phyloP scores from a whole-genome alignment of 1,140 invertebrate species.

The Uloborus diversus region DNA sequence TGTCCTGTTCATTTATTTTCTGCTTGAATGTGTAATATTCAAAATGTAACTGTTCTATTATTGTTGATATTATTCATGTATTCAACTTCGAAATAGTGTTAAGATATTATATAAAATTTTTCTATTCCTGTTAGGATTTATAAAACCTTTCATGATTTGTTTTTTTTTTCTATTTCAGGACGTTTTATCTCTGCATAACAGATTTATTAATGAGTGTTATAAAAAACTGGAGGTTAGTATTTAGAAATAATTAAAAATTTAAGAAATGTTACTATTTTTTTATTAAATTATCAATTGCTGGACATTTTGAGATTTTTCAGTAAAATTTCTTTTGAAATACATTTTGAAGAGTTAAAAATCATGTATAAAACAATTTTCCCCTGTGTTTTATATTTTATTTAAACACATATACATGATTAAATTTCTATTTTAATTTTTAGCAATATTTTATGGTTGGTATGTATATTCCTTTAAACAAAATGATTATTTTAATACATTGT shows the following conservation, averaged over 20 bases:
- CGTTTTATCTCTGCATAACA: constrained; percentile 66
- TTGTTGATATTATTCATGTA: not conserved
- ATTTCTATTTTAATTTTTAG: not conserved
- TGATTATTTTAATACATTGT: too few relatives aligned
- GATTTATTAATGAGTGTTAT: constrained; percentile 70
- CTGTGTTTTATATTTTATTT: too few relatives aligned
- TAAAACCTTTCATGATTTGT: not conserved
- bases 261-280: not conserved
- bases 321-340: too few relatives aligned
- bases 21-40: not conserved
- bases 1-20: too few relatives aligned
- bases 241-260: not conserved
- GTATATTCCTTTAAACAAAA: too few relatives aligned
- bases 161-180: constrained; percentile 61
- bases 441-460: not conserved
- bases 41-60: not conserved
- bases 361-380: not conserved
- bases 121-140: not conserved
- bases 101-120: too few relatives aligned
- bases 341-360: not conserved
- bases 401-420: not conserved
- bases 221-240: constrained; percentile 66
- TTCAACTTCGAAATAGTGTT: not conserved
- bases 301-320: not conserved
- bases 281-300: not conserved